Conservation (phyloP, 1,140 invertebrate genomes). For the Chelonus insularis region DNA sequence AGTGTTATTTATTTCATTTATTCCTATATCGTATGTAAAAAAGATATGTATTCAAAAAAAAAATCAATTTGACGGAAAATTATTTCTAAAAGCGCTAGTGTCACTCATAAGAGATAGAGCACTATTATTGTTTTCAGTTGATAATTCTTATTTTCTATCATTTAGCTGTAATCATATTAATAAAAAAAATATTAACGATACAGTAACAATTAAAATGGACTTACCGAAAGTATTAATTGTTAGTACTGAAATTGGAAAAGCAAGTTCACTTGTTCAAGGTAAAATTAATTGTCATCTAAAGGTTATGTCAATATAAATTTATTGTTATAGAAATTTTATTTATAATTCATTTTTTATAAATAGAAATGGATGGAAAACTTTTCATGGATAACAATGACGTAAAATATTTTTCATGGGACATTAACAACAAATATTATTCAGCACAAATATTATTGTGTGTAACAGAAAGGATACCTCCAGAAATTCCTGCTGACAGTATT, state of each 20-base stretch:
- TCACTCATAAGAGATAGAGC: neutral
- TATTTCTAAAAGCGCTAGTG: neutral
- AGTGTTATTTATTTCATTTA: too few species aligned
- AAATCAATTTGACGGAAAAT: neutral
- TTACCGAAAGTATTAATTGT: slow-evolving; percentile 47
- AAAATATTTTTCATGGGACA: slow-evolving; percentile 63
- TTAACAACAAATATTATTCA: slow-evolving; percentile 72
- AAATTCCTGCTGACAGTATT: slow-evolving; percentile 55
- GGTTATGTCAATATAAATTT: slow-evolving; percentile 13
- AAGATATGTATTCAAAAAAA: too few species aligned
- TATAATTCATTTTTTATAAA: slow-evolving; percentile 55
- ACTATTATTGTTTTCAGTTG: neutral
- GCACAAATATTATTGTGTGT: slow-evolving; percentile 63
- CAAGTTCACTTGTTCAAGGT: slow-evolving; percentile 51
- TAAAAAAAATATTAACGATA: neutral
- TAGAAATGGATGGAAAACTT: slow-evolving; percentile 51
- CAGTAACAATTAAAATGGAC: slow-evolving; percentile 35
- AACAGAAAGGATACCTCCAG: slow-evolving; percentile 55
- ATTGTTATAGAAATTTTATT: slow-evolving; percentile 32
- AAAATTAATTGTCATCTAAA: slow-evolving; percentile 30
- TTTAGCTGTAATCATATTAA: neutral
- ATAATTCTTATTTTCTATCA: neutral
- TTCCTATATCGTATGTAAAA: too few species aligned
- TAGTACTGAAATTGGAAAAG: slow-evolving; percentile 42
- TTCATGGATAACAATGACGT: slow-evolving; percentile 50